Evolutionary conservation across 1,140 invertebrate genomes (phyloP), one percentile per base, ranked within the genome.

Genomic region (Nomia melanderi): DNA sequence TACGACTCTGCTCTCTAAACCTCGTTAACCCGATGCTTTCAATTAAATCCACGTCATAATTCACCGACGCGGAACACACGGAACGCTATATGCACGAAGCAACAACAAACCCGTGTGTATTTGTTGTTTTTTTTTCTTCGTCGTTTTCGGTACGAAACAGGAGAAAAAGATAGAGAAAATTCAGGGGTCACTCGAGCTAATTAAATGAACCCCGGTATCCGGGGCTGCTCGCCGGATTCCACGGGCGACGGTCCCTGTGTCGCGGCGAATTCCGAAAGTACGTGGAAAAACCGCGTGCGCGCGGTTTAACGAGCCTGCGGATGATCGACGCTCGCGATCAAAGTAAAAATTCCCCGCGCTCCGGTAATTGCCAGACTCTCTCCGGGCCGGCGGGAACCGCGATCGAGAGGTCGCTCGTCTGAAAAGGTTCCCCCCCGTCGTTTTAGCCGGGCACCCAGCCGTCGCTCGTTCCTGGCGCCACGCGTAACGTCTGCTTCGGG

Each of bases 311-410:
- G 76, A 78, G 47, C 23, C 59, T 54, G 44, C 59, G 69, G 29
- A 59, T 47, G 69, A 73, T 63, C 59, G 60, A 14, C 36, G 39
- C 1, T 1, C n/a, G 8, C 47, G 59, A 72, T 77, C 76, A 78
- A 78, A 78, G 60, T n/a, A 57, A 64, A 73, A 73, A 54, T 78
- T 73, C 76, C 25, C 31, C 36, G 25, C 44, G 47, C 20, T 27
- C n/a, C n/a, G 29, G 57, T 72, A 72, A 78, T 78, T 78, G 60
- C 39, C 70, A 72, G 70, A 31, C 75, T 36, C 25, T 7, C 75
- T 36, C 25, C 5, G 27, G 25, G 65, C 17, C 29, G 12, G 23
- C 54, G 36, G 29, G 23, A 2, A 17, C 14, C 29, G 23, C 39
- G 69, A 73, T 77, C 66, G 56, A 76, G 74, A 60, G 54, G 8